Evolutionary conservation across 2,113 vertebrate species (phyloP), one percentile per base, ranked within the genome.

Genomic region (Plecotus auritus): DNA sequence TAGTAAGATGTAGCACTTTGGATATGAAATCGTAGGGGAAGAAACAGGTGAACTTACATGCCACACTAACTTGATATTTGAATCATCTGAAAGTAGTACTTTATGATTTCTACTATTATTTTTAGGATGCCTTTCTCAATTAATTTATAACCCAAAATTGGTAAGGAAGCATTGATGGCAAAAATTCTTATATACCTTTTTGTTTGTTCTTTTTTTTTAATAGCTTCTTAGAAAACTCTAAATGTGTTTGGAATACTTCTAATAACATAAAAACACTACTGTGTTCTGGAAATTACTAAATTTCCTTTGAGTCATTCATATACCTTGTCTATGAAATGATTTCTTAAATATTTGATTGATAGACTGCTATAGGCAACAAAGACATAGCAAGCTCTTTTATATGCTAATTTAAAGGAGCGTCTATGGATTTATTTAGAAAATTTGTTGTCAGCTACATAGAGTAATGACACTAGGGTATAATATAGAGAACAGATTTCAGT

Each of bases 1-100:
- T 85, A 95, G 42, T 83, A 83, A 96, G 9, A 93, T 93, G 35
- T 95, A 92, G 87, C 90, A 86, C 97, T 98, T 96, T 97, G 96
- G 90, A 64, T 94, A 82, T 95, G 93, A 96, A 93, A 83, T 95
- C 72, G 47, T 13, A 97, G 47, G 88, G 96, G 69, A 97, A 91
- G 56, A 95, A 87, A 91, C 93, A 91, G 70, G 35, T 96, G 42
- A 95, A 64, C 88, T 98, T 77, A 42, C 11, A 26, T 64, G 45
- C 32, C 30, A 74, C 69, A 88, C 92, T 73, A 96, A 42, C 32
- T 40, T 97, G 67, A 93, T 96, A 95, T 85, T 95, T 94, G 96
- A 97, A 90, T 92, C 82, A 88, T 90, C 82, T 73, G 35, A 73
- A 96, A 93, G 45, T 83, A 49, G 54, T 92, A 92, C 82, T 95